Conservation (phyloP, 2,888 invertebrate species). For the Argyra leucocephala region DNA sequence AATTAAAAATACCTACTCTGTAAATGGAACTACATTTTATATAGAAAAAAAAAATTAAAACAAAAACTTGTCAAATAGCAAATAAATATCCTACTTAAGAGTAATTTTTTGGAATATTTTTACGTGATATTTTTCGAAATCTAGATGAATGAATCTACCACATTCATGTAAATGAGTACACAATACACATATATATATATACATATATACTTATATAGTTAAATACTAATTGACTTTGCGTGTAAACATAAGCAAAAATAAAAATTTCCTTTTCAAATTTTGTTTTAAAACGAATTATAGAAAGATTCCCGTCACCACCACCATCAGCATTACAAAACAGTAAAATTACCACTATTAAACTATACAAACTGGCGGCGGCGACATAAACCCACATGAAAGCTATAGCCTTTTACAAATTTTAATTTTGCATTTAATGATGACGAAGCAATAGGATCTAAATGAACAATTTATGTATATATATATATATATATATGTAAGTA, state of each 20-base stretch:
- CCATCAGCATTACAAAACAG: neutral
- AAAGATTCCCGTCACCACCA: neutral
- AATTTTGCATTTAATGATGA: too few species aligned
- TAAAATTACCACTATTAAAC: too few species aligned
- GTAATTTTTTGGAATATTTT: neutral
- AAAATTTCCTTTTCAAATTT: neutral
- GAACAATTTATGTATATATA: neutral
- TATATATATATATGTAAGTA: too few species aligned
- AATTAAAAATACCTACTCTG: too few species aligned
- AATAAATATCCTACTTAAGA: neutral
- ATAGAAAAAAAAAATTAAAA: neutral
- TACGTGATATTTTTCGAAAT: neutral
- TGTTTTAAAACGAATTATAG: neutral
- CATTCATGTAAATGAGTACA: too few species aligned
- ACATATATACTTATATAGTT: too few species aligned
- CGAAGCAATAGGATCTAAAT: neutral
- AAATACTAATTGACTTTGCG: constrained; percentile 4
- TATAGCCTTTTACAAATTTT: neutral
- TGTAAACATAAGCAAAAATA: neutral
- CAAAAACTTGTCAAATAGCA: neutral
- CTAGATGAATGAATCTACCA: neutral
- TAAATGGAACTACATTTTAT: too few species aligned
- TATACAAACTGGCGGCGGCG: too few species aligned
- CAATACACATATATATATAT: too few species aligned
- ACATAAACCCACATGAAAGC: neutral